Base-by-base conservation (phyloP, 2,888 invertebrate species). In the Drosophila lutescens region DNA sequence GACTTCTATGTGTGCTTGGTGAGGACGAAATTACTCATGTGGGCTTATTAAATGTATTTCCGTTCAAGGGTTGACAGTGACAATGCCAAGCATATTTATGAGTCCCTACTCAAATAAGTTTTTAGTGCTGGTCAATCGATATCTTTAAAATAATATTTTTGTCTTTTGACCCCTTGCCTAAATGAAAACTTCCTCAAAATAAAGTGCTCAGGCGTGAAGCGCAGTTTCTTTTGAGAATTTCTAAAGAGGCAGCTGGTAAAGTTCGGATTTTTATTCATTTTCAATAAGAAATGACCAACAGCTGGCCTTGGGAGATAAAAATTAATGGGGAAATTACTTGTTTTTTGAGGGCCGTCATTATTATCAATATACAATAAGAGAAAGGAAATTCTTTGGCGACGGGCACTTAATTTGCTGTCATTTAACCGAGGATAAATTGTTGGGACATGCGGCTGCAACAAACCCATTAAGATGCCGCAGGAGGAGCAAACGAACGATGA, bases 401-500 rank as follows among this genome's bases (percentile, higher is more conserved):
- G 68, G 72, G 53, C 85, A 88, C 81, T 85, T 78, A 86, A 83
- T 86, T 75, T 77, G 71, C 74, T 86, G 80, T 74, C 80, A 70
- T 86, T 88, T 80, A 86, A 78, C 78, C 75, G 69, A 77, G 75
- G 83, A 88, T 75, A 77, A 84, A 84, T 80, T 80, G 66, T 65
- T 76, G 65, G 59, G 76, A 80, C 73, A 81, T 78, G 84, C 63
- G 70, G 73, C 67, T 66, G 73, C 68, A 73, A 41, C 46, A 44
- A 53, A 70, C 60, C 71, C 59, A 59, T 71, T 71, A 60, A 41
- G 51, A 71, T 12, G 50, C 68, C 58, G 20, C 40, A 51, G 26
- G 13, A 50, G 34, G 23, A 40, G 50, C 40, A 32, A 58, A 46
- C 44, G 57, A 40, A 68, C 44, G 38, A 68, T 53, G 69, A 68